Evolutionary conservation across 2,888 invertebrate species (phyloP).

Genomic region (Campaea margaritaria): DNA sequence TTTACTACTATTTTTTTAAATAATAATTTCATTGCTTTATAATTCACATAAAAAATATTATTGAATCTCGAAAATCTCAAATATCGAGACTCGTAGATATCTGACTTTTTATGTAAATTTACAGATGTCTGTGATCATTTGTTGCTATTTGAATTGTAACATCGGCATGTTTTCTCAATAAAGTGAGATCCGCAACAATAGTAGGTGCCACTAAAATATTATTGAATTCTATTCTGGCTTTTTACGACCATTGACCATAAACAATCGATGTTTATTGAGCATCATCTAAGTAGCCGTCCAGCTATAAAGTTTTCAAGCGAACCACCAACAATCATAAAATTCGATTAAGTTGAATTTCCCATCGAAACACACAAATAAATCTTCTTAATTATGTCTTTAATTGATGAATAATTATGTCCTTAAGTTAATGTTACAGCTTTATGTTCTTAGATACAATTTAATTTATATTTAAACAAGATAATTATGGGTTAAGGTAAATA

Average conservation of each 20-base stretch:
- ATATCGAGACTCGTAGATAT: no score
- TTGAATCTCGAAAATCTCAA: no score
- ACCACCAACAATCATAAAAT: slow-evolving; percentile 49
- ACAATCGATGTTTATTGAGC: slow-evolving; percentile 51
- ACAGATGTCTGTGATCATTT: background rate
- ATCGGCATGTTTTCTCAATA: background rate
- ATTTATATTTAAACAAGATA: slow-evolving; percentile 39
- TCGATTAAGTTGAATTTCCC: slow-evolving; percentile 42
- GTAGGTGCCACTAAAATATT: slow-evolving; percentile 32
- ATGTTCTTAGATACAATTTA: slow-evolving; percentile 21
- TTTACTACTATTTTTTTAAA: no score
- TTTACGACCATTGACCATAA: slow-evolving; percentile 56
- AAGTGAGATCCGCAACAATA: slow-evolving; percentile 22
- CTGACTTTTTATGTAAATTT: no score
- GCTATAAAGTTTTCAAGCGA: slow-evolving; percentile 45
- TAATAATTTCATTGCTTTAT: no score
- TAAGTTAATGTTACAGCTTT: slow-evolving; percentile 36
- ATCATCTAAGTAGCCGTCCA: slow-evolving; percentile 49
- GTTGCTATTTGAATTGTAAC: no score
- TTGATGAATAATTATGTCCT: slow-evolving; percentile 46
- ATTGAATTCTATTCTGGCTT: slow-evolving; percentile 36
- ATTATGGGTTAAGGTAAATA: slow-evolving; percentile 34
- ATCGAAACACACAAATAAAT: slow-evolving; percentile 42
- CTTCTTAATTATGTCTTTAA: slow-evolving; percentile 45
- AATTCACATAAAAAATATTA: no score